These are phyloP conservation scores for Agelaius tricolor DNA, from an alignment of 2,113 vertebrate genomes.

Conservation along the genomic window DNA sequence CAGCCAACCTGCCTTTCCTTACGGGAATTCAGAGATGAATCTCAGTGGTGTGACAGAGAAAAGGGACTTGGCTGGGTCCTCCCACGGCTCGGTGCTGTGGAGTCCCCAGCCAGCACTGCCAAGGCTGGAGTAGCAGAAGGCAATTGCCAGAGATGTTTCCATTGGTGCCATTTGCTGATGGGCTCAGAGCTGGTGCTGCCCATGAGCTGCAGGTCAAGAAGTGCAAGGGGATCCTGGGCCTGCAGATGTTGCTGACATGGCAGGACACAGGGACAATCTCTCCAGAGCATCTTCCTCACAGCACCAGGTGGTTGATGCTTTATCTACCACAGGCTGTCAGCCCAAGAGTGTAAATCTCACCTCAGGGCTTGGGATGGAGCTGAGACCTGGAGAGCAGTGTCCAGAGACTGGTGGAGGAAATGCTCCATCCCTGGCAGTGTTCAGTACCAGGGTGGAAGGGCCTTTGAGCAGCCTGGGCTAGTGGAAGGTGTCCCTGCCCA, in stretches of 20 bases:
- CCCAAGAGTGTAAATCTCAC: rapidly evolving
- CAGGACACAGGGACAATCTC: neutral
- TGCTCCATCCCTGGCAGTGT: neutral
- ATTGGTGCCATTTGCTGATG: neutral
- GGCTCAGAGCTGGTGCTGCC: neutral
- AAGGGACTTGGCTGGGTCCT: neutral
- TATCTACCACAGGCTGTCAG: neutral
- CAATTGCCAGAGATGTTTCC: neutral
- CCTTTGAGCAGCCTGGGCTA: neutral
- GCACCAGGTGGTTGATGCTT: neutral
- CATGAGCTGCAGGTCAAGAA: neutral
- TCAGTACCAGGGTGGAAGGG: neutral
- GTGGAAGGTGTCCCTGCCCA: neutral
- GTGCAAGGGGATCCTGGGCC: neutral
- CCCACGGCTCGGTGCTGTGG: neutral
- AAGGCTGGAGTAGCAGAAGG: neutral
- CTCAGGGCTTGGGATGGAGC: neutral
- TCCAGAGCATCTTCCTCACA: neutral
- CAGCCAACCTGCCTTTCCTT: neutral
- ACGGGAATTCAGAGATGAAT: neutral
- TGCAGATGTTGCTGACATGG: neutral
- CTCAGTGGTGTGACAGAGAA: neutral
- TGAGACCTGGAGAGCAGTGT: neutral
- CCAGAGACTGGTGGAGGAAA: neutral
- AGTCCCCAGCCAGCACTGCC: rapidly evolving